A percentile compares a stretch with the other conserved stretches of the same genome.
Evolutionary conservation across 2,797 vertebrate genomes (phyloP).

Genomic region (Odontamblyopus lacepedii): DNA sequence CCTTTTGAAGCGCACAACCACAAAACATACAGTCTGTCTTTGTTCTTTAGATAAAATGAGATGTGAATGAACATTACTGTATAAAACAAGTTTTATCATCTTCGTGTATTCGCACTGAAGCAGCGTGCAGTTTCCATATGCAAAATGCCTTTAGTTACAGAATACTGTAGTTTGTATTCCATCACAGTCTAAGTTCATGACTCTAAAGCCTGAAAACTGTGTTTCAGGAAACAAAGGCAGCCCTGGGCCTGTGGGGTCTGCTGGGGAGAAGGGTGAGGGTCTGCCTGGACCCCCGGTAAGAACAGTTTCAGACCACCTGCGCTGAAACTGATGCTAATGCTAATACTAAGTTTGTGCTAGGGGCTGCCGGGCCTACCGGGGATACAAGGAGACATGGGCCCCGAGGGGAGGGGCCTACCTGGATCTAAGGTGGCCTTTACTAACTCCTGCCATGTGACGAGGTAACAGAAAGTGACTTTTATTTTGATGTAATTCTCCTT

Average conservation of each 20-base stretch:
- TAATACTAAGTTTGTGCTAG: conserved; percentile 51
- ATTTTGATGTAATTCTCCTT: conserved; percentile 23
- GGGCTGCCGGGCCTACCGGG: conserved; percentile 81
- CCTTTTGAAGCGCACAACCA: neutral
- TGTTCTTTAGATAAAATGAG: no score
- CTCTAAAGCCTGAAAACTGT: neutral
- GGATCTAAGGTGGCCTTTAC: conserved; percentile 79
- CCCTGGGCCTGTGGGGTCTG: conserved; percentile 73
- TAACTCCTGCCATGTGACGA: neutral
- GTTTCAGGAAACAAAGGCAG: conserved; percentile 77
- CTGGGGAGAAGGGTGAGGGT: conserved; percentile 81
- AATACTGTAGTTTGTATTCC: no score
- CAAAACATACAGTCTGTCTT: neutral
- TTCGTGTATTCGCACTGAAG: no score
- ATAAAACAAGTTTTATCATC: no score
- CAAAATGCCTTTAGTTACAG: no score
- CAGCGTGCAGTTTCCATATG: no score
- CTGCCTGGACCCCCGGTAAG: conserved; percentile 80
- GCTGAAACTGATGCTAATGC: neutral
- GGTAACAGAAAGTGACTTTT: neutral
- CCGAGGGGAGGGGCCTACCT: conserved; percentile 79
- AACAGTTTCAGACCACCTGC: neutral
- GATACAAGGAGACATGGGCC: conserved; percentile 78
- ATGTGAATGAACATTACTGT: no score
- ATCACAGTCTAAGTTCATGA: no score